These are phyloP conservation scores for Pocillopora verrucosa DNA, from an alignment of 64 coral and sea anemone species.

Conservation along the genomic window DNA sequence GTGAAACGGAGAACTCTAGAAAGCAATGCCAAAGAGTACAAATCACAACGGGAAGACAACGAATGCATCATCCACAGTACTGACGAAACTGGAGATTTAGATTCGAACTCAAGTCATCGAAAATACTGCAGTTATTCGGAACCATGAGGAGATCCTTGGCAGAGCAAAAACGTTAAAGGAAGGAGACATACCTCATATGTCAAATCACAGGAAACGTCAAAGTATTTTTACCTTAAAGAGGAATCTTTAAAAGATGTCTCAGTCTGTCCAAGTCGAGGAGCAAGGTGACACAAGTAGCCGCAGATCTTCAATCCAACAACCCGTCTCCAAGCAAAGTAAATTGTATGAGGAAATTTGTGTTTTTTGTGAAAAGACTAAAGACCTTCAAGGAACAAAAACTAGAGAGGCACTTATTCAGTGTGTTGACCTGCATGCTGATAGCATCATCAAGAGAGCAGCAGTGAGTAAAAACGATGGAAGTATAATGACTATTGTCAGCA, in stretches of 20 bases:
- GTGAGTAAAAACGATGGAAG: conserved; percentile 33
- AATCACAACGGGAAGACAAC: not conserved
- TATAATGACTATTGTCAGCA: conserved; percentile 47
- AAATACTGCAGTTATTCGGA: conserved; percentile 29
- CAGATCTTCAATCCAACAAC: not conserved
- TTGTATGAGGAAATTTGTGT: conserved; percentile 36
- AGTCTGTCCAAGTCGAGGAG: not conserved
- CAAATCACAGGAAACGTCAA: conserved; percentile 18
- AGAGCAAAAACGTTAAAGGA: conserved; percentile 18
- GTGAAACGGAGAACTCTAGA: not conserved
- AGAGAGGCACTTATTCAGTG: conserved; percentile 51
- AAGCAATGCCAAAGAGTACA: not conserved
- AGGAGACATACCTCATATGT: conserved; percentile 3
- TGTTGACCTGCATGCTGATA: conserved; percentile 12
- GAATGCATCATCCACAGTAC: conserved; percentile 50
- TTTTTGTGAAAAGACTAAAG: conserved; percentile 52
- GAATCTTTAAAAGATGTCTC: not conserved
- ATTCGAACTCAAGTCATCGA: not conserved
- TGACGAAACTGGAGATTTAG: conserved; percentile 36
- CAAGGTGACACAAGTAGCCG: not conserved
- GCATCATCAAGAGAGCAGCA: conserved; percentile 23
- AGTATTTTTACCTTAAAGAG: conserved; percentile 66
- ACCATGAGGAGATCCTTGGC: conserved; percentile 22
- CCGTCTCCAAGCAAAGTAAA: not conserved
- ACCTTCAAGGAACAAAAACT: not conserved